A percentile compares a stretch with the other conserved stretches of the same genome.
Evolutionary conservation across 2,888 invertebrate species (phyloP).

Genomic region (Latrodectus hesperus): DNA sequence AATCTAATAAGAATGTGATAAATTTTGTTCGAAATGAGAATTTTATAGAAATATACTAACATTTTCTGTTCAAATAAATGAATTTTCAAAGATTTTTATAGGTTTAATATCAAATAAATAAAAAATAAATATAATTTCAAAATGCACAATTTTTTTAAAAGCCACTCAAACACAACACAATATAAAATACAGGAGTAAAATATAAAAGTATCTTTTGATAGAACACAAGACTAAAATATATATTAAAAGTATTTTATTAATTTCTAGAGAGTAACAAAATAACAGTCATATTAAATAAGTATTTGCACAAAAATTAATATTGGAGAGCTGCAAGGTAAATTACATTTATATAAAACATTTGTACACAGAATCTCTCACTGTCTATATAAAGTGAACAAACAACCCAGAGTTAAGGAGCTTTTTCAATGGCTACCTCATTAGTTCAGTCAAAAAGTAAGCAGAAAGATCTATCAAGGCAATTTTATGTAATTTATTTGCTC

Average conservation of each 20-base stretch:
- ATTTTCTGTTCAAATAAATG: background rate
- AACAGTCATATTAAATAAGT: background rate
- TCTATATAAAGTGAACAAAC: constrained; percentile 47
- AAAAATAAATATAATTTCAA: background rate
- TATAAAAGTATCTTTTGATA: too few species aligned
- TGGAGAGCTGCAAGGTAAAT: constrained; percentile 37
- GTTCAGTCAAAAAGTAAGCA: constrained; percentile 45
- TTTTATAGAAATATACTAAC: background rate
- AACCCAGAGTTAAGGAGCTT: constrained; percentile 33
- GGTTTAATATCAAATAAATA: background rate
- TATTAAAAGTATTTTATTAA: too few species aligned
- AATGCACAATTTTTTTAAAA: background rate
- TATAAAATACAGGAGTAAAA: too few species aligned
- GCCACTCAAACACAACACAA: background rate
- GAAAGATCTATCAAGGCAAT: constrained; percentile 40
- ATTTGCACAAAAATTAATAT: constrained; percentile 5
- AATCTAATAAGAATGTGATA: too few species aligned
- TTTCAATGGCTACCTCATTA: constrained; percentile 18
- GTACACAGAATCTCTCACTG: constrained; percentile 56
- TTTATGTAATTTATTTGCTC: constrained; percentile 12
- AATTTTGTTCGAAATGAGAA: too few species aligned
- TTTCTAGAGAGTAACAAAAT: too few species aligned
- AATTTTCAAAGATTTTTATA: background rate
- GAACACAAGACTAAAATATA: too few species aligned
- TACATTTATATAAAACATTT: constrained; percentile 50